Conservation (phyloP, 2,888 invertebrate species). For the Autographa pulchrina region DNA sequence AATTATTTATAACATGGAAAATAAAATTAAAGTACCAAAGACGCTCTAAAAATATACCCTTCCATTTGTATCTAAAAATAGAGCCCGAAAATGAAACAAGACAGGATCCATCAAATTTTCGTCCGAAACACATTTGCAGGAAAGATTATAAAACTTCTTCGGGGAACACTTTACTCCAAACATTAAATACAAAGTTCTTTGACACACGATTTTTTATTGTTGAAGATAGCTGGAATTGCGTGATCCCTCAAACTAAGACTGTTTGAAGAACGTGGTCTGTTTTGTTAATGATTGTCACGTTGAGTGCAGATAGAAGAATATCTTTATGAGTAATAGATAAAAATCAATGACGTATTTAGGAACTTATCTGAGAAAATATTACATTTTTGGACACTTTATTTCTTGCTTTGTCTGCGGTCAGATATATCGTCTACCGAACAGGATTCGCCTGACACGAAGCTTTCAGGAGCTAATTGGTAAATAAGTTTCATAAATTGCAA, state of each 20-base stretch:
- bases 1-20: no score
- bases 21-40: no score
- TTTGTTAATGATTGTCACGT: neutral
- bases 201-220: constrained; percentile 18
- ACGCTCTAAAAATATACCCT: neutral
- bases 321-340: neutral
- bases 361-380: neutral
- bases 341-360: neutral
- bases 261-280: neutral
- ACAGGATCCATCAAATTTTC: neutral
- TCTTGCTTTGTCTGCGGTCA: neutral
- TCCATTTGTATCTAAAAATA: neutral
- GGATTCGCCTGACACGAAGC: no score
- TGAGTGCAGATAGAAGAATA: neutral
- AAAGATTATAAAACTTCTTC: constrained; percentile 22
- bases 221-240: neutral
- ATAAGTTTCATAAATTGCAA: no score
- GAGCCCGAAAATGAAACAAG: neutral
- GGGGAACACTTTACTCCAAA: constrained; percentile 3
- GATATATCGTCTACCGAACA: neutral
- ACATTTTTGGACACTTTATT: neutral
- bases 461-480: no score
- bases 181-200: constrained; percentile 30
- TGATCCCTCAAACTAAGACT: neutral
- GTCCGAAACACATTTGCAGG: constrained; percentile 9